These are phyloP conservation scores for Botia almorhae DNA, from an alignment of 2,797 vertebrate species.

Conservation along the genomic window DNA sequence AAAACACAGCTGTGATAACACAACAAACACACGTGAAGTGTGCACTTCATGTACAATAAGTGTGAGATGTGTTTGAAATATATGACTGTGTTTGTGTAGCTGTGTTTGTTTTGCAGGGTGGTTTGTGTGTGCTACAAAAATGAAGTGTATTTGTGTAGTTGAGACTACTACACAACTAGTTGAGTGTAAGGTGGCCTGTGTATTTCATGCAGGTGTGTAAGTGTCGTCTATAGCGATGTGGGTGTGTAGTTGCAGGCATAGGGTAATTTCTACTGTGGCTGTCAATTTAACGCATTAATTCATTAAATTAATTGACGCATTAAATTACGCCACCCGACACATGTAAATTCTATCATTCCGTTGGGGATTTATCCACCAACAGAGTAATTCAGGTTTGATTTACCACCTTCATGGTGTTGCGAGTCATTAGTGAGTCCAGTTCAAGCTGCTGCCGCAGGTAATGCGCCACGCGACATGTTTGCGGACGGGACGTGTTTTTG, in stretches of 20 bases:
- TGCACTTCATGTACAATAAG: neutral
- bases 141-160: neutral
- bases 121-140: neutral
- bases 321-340: neutral
- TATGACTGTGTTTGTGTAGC: neutral
- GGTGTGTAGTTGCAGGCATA: neutral
- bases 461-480: neutral
- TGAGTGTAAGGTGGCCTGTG: neutral
- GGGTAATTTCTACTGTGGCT: neutral
- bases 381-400: conserved; percentile 10
- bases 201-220: neutral
- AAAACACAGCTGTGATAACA: conserved; percentile 81
- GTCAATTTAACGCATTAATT: neutral
- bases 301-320: conserved; percentile 1
- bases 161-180: neutral
- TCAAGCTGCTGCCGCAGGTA: neutral
- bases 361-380: neutral
- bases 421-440: neutral
- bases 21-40: conserved; percentile 3
- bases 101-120: neutral
- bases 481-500: too few species aligned
- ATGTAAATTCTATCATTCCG: neutral
- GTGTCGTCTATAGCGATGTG: neutral
- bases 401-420: conserved; percentile 2
- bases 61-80: neutral